Evolutionary conservation across 2,888 invertebrate species (phyloP).

Genomic region (Lithophane socia): DNA sequence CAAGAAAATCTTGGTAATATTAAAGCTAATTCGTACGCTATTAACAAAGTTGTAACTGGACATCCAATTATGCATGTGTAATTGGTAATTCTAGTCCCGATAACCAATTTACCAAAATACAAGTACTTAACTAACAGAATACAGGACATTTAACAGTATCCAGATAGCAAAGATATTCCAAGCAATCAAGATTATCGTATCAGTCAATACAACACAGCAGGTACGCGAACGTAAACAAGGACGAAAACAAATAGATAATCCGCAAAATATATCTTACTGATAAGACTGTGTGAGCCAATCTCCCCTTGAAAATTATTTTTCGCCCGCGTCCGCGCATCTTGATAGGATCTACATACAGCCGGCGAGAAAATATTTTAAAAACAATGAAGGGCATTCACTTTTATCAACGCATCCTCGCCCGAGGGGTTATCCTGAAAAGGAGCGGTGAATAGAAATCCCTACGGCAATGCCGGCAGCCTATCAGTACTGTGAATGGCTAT

Average conservation of each 20-base stretch:
- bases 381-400: conserved; percentile 87
- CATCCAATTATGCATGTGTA: conserved; percentile 29
- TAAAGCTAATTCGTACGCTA: conserved; percentile 10
- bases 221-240: conserved; percentile 66
- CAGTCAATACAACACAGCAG: conserved; percentile 34
- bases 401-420: conserved; percentile 87
- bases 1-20: conserved; percentile 12
- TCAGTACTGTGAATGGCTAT: conserved; percentile 86
- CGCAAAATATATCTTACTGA: conserved; percentile 74
- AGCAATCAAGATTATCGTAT: conserved; percentile 21
- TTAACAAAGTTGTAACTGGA: conserved; percentile 13
- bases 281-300: conserved; percentile 78
- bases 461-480: conserved; percentile 82
- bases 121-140: conserved; percentile 10
- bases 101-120: conserved; percentile 24
- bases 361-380: conserved; percentile 85
- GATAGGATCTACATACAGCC: conserved; percentile 82
- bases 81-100: conserved; percentile 22
- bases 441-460: conserved; percentile 82
- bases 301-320: conserved; percentile 79
- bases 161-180: conserved; percentile 29
- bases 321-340: conserved; percentile 72
- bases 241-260: conserved; percentile 68
- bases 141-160: conserved; percentile 8
- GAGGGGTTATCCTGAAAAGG: conserved; percentile 83